Percentiles rank a stretch among this genome's conserved stretches.
These are phyloP conservation scores for Jacana jacana DNA, from an alignment of 2,113 vertebrate genomes.

Conservation along the genomic window DNA sequence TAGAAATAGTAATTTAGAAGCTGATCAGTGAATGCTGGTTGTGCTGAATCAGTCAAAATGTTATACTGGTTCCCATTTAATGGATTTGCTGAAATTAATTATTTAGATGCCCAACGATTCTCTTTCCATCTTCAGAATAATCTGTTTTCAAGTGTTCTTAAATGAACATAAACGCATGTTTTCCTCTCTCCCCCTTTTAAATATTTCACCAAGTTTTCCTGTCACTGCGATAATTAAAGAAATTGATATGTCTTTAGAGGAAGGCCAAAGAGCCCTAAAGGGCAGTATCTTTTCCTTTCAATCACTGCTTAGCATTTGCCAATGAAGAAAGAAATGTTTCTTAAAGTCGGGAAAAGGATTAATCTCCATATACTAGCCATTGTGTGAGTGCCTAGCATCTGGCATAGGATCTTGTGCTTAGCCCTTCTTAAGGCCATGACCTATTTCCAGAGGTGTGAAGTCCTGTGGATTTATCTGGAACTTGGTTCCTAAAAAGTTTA, in stretches of 20 bases:
- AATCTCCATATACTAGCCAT: background rate
- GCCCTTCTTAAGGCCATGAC: background rate
- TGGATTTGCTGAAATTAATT: conserved; percentile 60
- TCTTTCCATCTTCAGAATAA: conserved; percentile 43
- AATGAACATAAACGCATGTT: background rate
- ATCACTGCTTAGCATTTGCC: background rate
- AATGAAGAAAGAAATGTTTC: background rate
- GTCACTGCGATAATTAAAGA: conserved; percentile 26
- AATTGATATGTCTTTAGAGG: conserved; percentile 21
- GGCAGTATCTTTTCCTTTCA: conserved; percentile 2
- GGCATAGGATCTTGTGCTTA: background rate
- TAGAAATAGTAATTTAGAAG: conserved; percentile 57
- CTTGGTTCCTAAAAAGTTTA: background rate
- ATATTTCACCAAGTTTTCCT: conserved; percentile 50
- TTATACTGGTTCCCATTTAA: conserved; percentile 44
- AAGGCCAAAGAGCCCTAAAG: background rate
- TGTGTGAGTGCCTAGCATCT: background rate
- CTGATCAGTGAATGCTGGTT: conserved; percentile 49
- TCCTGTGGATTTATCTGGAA: background rate
- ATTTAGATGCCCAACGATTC: conserved; percentile 59
- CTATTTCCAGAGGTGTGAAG: background rate
- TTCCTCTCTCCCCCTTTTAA: background rate
- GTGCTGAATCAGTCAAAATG: conserved; percentile 69
- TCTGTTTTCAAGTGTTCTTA: conserved; percentile 18
- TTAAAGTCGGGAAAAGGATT: background rate